Conservation (phyloP, 1,140 invertebrate species). For the Plectrocnemia conspersa region DNA sequence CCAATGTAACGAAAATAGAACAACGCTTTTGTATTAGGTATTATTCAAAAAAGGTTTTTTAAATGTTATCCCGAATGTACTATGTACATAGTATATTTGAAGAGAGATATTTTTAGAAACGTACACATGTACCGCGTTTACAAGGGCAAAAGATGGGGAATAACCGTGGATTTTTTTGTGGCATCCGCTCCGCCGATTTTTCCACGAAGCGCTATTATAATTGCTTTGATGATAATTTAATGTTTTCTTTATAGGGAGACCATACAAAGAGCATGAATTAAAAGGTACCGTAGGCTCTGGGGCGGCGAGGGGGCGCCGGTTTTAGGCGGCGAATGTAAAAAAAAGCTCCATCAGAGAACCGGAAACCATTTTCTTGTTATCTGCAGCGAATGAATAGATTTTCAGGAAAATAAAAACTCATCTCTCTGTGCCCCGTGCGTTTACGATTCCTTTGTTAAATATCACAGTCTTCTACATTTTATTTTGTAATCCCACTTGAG, state of each 20-base stretch:
- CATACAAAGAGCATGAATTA: conserved; percentile 32
- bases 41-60: too few relatives aligned
- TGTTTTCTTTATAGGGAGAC: conserved; percentile 28
- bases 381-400: conserved; percentile 32
- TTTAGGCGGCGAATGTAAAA: too few relatives aligned
- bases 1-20: too few relatives aligned
- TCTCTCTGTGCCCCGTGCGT: conserved; percentile 28
- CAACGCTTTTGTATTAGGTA: too few relatives aligned
- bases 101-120: too few relatives aligned
- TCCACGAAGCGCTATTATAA: conserved; percentile 21
- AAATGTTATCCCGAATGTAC: too few relatives aligned
- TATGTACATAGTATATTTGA: too few relatives aligned
- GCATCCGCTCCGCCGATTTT: conserved; percentile 8
- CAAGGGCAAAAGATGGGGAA: too few relatives aligned
- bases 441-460: conserved; percentile 36
- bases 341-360: conserved; percentile 16
- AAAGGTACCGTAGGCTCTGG: too few relatives aligned
- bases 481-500: conserved; percentile 35
- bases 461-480: conserved; percentile 35
- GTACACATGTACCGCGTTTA: too few relatives aligned
- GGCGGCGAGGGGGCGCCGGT: too few relatives aligned
- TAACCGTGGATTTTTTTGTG: not conserved
- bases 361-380: conserved; percentile 33
- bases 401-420: conserved; percentile 33
- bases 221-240: conserved; percentile 36